A percentile compares a stretch with the other conserved stretches of the same genome.
These are phyloP conservation scores for Acrossocheilus fasciatus DNA, from an alignment of 2,797 vertebrate species.

Conservation along the genomic window DNA sequence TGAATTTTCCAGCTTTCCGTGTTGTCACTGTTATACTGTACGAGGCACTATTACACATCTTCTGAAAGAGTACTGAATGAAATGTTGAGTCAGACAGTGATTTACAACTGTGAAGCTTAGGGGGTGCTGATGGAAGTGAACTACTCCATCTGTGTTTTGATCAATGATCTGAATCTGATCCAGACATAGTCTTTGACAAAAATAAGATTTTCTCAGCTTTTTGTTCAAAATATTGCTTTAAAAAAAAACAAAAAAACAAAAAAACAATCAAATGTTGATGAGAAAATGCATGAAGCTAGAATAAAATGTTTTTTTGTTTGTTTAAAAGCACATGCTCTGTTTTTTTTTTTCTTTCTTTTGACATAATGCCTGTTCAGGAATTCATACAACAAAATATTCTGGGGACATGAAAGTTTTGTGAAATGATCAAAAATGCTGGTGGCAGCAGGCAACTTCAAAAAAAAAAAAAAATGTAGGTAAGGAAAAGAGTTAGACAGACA, in stretches of 20 bases:
- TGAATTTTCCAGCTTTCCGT: neutral
- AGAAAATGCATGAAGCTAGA: neutral
- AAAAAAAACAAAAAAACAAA: neutral
- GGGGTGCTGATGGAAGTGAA: neutral
- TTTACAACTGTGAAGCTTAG: neutral
- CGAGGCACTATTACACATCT: neutral
- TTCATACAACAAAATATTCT: neutral
- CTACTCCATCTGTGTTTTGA: neutral
- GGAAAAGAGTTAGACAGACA: too few relatives aligned
- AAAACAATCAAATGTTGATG: neutral
- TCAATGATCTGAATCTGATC: neutral
- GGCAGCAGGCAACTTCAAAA: neutral
- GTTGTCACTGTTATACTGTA: too few relatives aligned
- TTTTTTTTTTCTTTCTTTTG: neutral
- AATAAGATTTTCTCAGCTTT: neutral
- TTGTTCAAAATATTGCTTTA: neutral
- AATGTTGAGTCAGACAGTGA: neutral
- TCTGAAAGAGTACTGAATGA: neutral
- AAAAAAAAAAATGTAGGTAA: neutral
- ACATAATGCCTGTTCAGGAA: neutral
- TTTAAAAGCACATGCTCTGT: neutral
- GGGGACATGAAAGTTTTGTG: neutral
- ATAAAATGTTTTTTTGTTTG: neutral
- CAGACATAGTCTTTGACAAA: neutral
- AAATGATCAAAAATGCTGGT: neutral